phyloP scores from a whole-genome alignment of 2,888 invertebrate species.

The Pterobdella sp. region DNA sequence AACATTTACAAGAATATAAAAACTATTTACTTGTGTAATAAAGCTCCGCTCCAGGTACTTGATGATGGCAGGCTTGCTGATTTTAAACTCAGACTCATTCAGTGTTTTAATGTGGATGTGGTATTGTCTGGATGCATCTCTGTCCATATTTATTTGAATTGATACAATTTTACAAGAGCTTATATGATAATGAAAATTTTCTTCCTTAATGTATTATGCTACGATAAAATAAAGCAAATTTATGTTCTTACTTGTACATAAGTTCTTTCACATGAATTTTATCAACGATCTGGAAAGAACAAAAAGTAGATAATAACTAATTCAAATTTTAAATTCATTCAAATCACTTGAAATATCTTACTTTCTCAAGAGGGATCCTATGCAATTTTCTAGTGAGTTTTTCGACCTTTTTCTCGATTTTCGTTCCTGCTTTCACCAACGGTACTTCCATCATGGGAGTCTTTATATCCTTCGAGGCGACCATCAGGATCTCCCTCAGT shows the following conservation, averaged over 20 bases:
- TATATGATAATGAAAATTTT: no score
- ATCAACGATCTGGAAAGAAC: not conserved
- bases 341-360: no score
- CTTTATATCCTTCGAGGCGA: conserved; percentile 78
- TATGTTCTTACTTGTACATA: not conserved
- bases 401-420: conserved; percentile 18
- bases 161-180: no score
- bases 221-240: no score
- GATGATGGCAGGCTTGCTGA: conserved; percentile 65
- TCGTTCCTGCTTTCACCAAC: conserved; percentile 54
- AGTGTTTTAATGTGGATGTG: conserved; percentile 67
- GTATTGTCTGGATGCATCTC: conserved; percentile 50
- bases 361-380: conserved; percentile 25
- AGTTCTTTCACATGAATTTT: conserved; percentile 3
- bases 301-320: not conserved
- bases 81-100: conserved; percentile 63
- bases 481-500: conserved; percentile 90
- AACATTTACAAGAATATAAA: no score
- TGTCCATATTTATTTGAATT: not conserved
- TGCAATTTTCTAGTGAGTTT: conserved; percentile 21
- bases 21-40: conserved; percentile 39
- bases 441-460: conserved; percentile 95
- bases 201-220: no score
- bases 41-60: conserved; percentile 63
- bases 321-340: no score